A percentile compares a stretch with the other conserved stretches of the same genome.
Evolutionary conservation across 1,140 invertebrate genomes (phyloP).

Genomic region (Eriocheir sinensis): DNA sequence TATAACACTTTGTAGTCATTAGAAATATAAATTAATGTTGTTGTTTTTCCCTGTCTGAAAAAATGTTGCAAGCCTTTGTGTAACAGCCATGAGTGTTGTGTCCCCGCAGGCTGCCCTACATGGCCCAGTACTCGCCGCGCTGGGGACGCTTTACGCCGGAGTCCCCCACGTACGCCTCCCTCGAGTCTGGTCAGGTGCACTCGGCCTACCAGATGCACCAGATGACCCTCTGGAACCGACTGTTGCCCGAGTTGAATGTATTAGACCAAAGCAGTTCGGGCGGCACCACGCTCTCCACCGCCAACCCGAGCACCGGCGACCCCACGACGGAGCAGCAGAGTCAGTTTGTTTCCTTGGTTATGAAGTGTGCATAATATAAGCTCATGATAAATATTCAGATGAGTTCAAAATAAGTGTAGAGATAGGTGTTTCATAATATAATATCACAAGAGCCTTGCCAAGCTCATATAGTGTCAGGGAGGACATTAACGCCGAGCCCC

Average conservation of each 20-base stretch:
- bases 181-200: constrained; percentile 62
- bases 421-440: not conserved
- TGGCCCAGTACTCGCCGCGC: constrained; percentile 36
- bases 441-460: not conserved
- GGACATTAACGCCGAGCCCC: not conserved
- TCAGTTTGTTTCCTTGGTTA: constrained; percentile 3
- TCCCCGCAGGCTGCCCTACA: constrained; percentile 28
- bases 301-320: not conserved
- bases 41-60: too few relatives aligned
- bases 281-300: not conserved
- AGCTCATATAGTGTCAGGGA: not conserved
- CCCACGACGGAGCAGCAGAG: constrained; percentile 59
- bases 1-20: too few relatives aligned
- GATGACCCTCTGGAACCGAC: constrained; percentile 66
- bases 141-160: constrained; percentile 55
- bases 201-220: constrained; percentile 62
- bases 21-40: too few relatives aligned
- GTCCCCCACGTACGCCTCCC: constrained; percentile 50
- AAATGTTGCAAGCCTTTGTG: too few relatives aligned
- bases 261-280: not conserved
- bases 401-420: not conserved
- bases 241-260: constrained; percentile 41
- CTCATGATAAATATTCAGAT: not conserved
- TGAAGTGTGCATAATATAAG: not conserved
- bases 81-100: not conserved